Base-by-base conservation (phyloP, 92 coral and sea anemone species). In the Porites rus region DNA sequence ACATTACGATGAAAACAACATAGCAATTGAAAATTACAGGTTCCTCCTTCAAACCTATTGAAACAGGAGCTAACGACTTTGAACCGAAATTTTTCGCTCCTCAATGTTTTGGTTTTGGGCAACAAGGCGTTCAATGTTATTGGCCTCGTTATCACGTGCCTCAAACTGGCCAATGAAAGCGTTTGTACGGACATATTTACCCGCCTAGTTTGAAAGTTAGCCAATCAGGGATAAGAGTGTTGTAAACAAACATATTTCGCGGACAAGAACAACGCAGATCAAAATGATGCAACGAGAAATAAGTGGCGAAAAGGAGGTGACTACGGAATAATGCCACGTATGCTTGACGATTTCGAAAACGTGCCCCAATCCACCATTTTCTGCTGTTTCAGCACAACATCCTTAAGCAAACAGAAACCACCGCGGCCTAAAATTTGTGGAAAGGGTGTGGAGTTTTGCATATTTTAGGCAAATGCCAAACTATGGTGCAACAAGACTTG, bases 91-190 rank as follows among this genome's bases (percentile, higher is more conserved):
- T 20, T 18, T 54, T 64, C 65, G 6, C 59, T 84, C 86, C 78
- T 21, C 86, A 74, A 65, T 83, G 80, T 83, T 83, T 83, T 73
- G 79, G 65, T 60, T 46, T 46, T 73, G 71, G 17, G 7, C 72
- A 67, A 53, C 53, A 51, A n/a, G 22, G 80, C 62, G 72, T 52
- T 72, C 51, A 60, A 62, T 83, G 87, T 83, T 83, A 31, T 62
- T 18, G 38, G 20, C 52, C 59, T 10, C 12, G 43, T 21, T 71
- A 52, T 69, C 93, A 90, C 86, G 90, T 90, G 93, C 12, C 28
- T 14, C 5, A 18, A 6, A 28, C 0, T n/a, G 81, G 43, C 93
- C 93, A 86, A 86, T 90, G 67, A 75, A 62, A 62, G 75, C 18
- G 51, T 50, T 8, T 31, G n/a, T 17, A 50, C 10, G 28, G 16